phyloP scores from a whole-genome alignment of 2,888 invertebrate genomes.

The Folsomia manolachei region DNA sequence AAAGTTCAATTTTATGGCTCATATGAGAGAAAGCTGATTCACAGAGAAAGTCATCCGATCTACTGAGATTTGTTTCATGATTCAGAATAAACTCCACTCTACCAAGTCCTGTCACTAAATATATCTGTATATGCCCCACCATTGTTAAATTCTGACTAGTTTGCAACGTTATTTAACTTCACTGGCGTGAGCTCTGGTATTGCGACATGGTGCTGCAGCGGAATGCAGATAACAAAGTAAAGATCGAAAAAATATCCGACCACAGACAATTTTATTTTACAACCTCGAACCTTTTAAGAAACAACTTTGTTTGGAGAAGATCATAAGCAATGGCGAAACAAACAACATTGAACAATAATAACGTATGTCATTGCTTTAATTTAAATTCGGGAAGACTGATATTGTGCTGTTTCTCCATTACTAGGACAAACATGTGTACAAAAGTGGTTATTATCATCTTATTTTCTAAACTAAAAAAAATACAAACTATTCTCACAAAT shows the following conservation, averaged over 20 bases:
- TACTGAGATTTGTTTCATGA: not conserved
- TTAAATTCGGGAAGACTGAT: constrained; percentile 5
- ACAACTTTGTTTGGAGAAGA: not conserved
- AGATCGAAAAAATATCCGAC: not conserved
- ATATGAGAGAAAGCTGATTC: not conserved
- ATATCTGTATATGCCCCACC: no score
- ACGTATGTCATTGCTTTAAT: not conserved
- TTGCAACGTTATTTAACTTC: no score
- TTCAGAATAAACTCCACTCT: not conserved
- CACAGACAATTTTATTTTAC: constrained; percentile 5
- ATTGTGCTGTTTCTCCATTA: no score
- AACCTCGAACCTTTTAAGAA: not conserved
- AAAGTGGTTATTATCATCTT: no score
- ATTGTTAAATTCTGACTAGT: no score
- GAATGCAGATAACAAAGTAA: not conserved
- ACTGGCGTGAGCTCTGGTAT: no score
- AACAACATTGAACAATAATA: not conserved
- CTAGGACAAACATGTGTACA: no score
- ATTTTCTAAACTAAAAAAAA: no score
- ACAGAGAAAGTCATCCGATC: not conserved
- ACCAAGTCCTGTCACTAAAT: no score
- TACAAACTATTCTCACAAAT: no score
- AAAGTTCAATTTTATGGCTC: not conserved
- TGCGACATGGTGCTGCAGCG: not conserved
- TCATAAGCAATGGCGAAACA: constrained; percentile 7